A percentile compares a stretch with the other conserved stretches of the same genome.
These are phyloP conservation scores for Perca flavescens DNA, from an alignment of 2,113 vertebrate genomes.

Conservation along the genomic window DNA sequence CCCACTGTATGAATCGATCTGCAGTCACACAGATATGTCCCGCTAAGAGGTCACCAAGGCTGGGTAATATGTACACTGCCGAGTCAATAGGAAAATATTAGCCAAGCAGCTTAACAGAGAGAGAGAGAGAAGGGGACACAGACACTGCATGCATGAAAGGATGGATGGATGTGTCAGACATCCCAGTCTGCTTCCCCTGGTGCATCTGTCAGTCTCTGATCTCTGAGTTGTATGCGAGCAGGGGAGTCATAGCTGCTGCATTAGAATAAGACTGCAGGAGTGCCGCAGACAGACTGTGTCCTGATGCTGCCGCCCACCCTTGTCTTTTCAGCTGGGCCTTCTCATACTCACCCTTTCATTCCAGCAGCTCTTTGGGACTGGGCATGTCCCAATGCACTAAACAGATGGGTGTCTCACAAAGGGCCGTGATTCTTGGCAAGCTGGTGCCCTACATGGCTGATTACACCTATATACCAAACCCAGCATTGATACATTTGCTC, in stretches of 20 bases:
- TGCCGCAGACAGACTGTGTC: constrained; percentile 73
- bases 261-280: constrained; percentile 76
- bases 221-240: constrained; percentile 79
- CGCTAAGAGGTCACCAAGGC: constrained; percentile 66
- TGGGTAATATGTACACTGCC: constrained; percentile 73
- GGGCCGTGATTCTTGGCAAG: constrained; percentile 91
- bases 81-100: constrained; percentile 81
- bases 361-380: constrained; percentile 72
- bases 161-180: constrained; percentile 58
- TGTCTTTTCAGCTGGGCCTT: constrained; percentile 81
- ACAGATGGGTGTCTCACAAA: constrained; percentile 97
- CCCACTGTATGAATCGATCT: constrained; percentile 78
- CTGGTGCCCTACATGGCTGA: constrained; percentile 98
- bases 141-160: constrained; percentile 63
- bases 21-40: constrained; percentile 63
- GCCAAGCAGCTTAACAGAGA: constrained; percentile 73
- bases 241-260: constrained; percentile 69
- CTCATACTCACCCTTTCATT: constrained; percentile 80
- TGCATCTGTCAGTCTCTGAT: constrained; percentile 80
- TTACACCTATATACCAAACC: constrained; percentile 95
- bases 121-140: constrained; percentile 40
- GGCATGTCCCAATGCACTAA: constrained; percentile 79
- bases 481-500: constrained; percentile 97
- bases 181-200: constrained; percentile 58
- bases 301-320: constrained; percentile 76